Base-by-base conservation (phyloP, 2,888 invertebrate genomes). In the Metalampra italica region DNA sequence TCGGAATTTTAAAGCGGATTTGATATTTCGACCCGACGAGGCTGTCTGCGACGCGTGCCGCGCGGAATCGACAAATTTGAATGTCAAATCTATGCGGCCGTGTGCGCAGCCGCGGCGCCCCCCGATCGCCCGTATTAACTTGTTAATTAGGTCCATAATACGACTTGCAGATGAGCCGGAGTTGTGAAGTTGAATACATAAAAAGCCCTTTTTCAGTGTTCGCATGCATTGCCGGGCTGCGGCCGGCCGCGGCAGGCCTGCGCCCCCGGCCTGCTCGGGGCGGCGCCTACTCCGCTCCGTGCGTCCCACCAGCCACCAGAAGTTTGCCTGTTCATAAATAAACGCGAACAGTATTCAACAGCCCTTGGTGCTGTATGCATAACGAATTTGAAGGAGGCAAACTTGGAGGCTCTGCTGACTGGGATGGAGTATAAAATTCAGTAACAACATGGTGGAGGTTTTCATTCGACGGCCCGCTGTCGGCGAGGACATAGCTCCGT, bases 131-230 rank as follows among this genome's bases (percentile, higher is more conserved):
- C 94, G 93, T 94, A 94, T 94, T 94, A 94, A 94, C 94, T 94
- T 94, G 94, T 94, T 94, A 94, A 94, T 94, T 94, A 94, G 94
- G 93, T 93, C 92, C 93, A 94, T 93, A 94, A 94, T 94, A 94
- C 93, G 94, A 94, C 94, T 94, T 94, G 94, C 94, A 94, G 94
- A 94, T 94, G 94, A 94, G 94, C 90, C 90, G 72, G 90, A 91
- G 90, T 91, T 91, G 88, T 85, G 82, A 91, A 91, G 91, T 92
- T 90, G 92, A 92, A 92, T 92, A 92, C 82, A 82, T 90, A 90
- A 92, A 92, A 92, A 92, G 92, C 90, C 90, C 91, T 91, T 91
- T 91, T 91, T 91, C 90, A 91, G 91, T 86, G 90, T 81, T 82
- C 79, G 78, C 74, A 82, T 86, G 85, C 87, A 87, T 83, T 79